Evolutionary conservation across 1,140 invertebrate genomes (phyloP).

Genomic region (Rhyacophila brunnea): DNA sequence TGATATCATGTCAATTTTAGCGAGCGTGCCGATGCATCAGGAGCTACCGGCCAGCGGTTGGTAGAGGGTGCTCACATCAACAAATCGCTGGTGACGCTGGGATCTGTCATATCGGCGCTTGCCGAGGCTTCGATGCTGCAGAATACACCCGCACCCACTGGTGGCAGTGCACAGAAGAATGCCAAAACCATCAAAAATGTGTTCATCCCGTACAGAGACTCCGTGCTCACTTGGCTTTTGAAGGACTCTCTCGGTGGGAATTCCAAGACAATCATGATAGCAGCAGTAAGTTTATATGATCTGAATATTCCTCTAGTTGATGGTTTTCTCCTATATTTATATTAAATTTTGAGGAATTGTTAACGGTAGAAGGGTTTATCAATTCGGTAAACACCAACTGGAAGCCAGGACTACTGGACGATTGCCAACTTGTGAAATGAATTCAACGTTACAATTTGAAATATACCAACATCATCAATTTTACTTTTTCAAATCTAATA

Average conservation of each 20-base stretch:
- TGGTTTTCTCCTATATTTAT: no score
- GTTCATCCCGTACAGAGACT: slow-evolving; percentile 89
- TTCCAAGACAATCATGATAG: slow-evolving; percentile 86
- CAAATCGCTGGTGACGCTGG: slow-evolving; percentile 86
- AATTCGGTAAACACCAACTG: no score
- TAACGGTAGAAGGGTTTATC: no score
- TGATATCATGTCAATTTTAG: no score
- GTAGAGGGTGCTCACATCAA: slow-evolving; percentile 92
- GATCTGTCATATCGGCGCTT: slow-evolving; percentile 92
- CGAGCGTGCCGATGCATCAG: slow-evolving; percentile 83
- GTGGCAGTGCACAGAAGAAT: slow-evolving; percentile 29
- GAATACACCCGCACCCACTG: slow-evolving; percentile 25
- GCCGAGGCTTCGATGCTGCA: slow-evolving; percentile 64
- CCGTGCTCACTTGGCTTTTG: slow-evolving; percentile 85
- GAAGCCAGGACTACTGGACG: no score
- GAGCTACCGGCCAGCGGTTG: slow-evolving; percentile 81
- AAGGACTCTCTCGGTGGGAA: slow-evolving; percentile 93
- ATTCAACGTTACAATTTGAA: no score
- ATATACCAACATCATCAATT: no score
- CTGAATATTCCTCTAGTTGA: no score
- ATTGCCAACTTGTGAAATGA: no score
- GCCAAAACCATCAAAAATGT: slow-evolving; percentile 33
- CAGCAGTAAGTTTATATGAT: slow-evolving; percentile 42
- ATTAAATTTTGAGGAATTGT: no score
- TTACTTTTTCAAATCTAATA: no score